Evolutionary conservation across 2,113 vertebrate species (phyloP), one percentile per base, ranked within the genome.

Genomic region (Hemiprocne comata): DNA sequence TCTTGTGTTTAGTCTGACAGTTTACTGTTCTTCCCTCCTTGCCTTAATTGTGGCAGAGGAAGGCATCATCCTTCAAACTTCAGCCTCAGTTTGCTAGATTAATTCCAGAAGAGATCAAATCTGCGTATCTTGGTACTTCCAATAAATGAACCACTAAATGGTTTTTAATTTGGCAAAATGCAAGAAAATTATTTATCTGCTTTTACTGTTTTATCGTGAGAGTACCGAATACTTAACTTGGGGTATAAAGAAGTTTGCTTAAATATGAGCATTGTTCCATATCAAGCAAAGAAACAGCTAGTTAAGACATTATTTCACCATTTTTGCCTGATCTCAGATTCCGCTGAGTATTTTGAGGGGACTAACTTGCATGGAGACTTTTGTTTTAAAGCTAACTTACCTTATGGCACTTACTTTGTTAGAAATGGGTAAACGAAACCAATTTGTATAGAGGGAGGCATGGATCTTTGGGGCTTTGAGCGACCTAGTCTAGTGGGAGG

Each of bases 91-190:
- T 84, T 36, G n/a, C 70, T 44, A 44, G 46, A 69, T 65, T 33
- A 65, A 33, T 90, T 87, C 24, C n/a, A 36, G 19, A 75, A 44
- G 31, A 54, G 75, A 67, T 48, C 24, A 25, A 17, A 7, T 5
- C 4, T 1, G 1, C 5, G 0, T 24, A 20, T 64, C 8, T 60
- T 38, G 17, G 9, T 69, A 26, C 26, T 89, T 71, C 8, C 4
- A 61, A 38, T 70, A 74, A 73, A 28, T 9, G 17, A 83, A 11
- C 20, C 76, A 6, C 17, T 42, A 64, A 60, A n/a, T 64, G 3
- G 1, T 19, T 93, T 83, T 83, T 75, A 57, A 33, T 76, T 53
- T 40, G 23, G 11, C 18, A 48, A 60, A 93, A 65, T 1, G 1
- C 23, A 57, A 51, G 75, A 67, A 38, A 44, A 8, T 0, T 1